A percentile compares a stretch with the other conserved stretches of the same genome.
These are phyloP conservation scores for Phasia obesa DNA, from an alignment of 2,888 invertebrate species.

Conservation along the genomic window DNA sequence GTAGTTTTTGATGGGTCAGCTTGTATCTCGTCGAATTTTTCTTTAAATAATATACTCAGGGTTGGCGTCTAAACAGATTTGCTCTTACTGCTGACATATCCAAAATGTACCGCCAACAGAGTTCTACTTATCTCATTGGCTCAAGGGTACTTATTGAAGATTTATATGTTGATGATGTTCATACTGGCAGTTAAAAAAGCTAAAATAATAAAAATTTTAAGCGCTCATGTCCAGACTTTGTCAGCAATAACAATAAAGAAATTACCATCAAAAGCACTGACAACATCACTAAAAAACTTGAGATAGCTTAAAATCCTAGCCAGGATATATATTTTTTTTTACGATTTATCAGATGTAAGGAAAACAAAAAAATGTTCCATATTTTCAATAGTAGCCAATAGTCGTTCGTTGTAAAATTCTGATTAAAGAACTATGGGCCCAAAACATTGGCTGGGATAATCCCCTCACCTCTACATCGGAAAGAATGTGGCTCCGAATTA, in stretches of 20 bases:
- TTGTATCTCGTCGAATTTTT: slow-evolving; percentile 10
- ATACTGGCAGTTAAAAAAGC: slow-evolving; percentile 30
- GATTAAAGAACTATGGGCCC: slow-evolving; percentile 60
- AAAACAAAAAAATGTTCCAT: slow-evolving; percentile 18
- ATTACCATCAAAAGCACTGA: no score
- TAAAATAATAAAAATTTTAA: background rate
- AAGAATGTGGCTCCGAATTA: background rate
- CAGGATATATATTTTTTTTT: background rate
- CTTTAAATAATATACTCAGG: slow-evolving; percentile 46
- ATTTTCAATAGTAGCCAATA: slow-evolving; percentile 37
- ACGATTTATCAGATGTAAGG: slow-evolving; percentile 27
- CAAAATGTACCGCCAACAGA: slow-evolving; percentile 68
- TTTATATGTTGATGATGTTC: slow-evolving; percentile 62
- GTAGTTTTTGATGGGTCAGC: slow-evolving; percentile 58
- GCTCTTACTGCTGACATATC: slow-evolving; percentile 61
- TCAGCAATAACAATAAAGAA: background rate
- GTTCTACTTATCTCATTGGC: background rate
- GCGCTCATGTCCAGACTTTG: background rate
- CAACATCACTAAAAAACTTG: background rate
- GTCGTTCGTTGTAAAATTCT: slow-evolving; percentile 64
- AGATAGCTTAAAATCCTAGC: background rate
- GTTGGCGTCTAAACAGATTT: slow-evolving; percentile 54
- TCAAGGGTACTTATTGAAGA: background rate
- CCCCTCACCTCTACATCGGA: background rate
- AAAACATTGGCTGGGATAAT: slow-evolving; percentile 50